Base-by-base conservation (phyloP, 2,113 vertebrate genomes). In the Datnioides undecimradiatus region DNA sequence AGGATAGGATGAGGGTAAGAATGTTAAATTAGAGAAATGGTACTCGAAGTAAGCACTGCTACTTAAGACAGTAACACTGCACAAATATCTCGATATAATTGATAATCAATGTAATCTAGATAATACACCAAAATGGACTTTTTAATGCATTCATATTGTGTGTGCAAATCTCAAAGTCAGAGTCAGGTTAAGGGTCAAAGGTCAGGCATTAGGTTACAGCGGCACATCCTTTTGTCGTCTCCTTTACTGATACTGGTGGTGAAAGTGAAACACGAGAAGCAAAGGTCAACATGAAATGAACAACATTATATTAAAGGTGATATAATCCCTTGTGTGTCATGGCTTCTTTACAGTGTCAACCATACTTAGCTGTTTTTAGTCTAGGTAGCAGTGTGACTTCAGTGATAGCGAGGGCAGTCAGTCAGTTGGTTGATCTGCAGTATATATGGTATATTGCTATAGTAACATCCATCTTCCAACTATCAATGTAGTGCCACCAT, bases 161-260 rank as follows among this genome's bases (percentile, higher is more conserved):
- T 62, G 11, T 31, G 27, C 27, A 41, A 17, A 33, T 76, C 12
- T 60, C 36, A 57, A 63, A 40, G 27, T 60, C 46, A 52, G 43
- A 25, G 21, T 71, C 8, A 79, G 34, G 38, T 77, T 29, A 45
- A 70, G 43, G 49, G 74, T 76, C 65, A 86, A 65, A 36, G 55
- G 57, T 69, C 74, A 71, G 59, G 71, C 34, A 76, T 79, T 55
- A 43, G 34, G 65, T 86, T 81, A 78, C 83, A 62, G 8, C 29
- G 21, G 40, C 25, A 58, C 43, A 67, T 62, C 65, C 65, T 62
- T 64, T 62, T 25, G 17, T 58, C 6, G 2, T 63, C 55, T 57
- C 34, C 57, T 60, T 69, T 70, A 62, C 62, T 73, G 72, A 67
- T 73, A 55, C 43, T 29, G 45, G 57, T 23, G 29, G 23, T 62